phyloP scores from a whole-genome alignment of 2,888 invertebrate genomes.

The Acrobasis consociella region DNA sequence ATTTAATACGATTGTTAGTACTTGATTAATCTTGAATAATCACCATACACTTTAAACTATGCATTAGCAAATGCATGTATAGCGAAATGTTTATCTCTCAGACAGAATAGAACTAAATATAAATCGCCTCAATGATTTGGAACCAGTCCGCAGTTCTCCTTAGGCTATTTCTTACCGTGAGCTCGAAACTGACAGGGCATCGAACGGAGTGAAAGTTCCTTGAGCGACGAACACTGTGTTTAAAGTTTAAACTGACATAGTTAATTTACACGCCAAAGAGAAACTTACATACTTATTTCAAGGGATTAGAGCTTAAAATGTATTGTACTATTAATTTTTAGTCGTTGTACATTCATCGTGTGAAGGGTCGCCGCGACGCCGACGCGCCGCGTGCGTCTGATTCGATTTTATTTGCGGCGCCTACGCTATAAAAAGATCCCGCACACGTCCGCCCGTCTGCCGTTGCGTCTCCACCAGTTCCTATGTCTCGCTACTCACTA shows the following conservation, averaged over 20 bases:
- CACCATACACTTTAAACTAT: not conserved
- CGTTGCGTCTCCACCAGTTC: slow-evolving; percentile 56
- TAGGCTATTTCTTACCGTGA: slow-evolving; percentile 42
- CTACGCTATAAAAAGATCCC: slow-evolving; percentile 67
- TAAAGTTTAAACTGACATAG: slow-evolving; percentile 19
- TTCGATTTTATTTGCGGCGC: slow-evolving; percentile 65
- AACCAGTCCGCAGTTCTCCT: slow-evolving; percentile 44
- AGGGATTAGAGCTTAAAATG: slow-evolving; percentile 20
- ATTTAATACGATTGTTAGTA: not conserved
- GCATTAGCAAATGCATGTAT: not conserved
- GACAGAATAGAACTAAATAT: not conserved
- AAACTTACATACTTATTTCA: not conserved
- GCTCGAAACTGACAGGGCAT: slow-evolving; percentile 44
- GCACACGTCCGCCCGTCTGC: slow-evolving; percentile 58
- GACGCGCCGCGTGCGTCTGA: slow-evolving; percentile 50
- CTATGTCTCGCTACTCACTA: slow-evolving; percentile 24
- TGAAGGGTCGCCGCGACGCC: slow-evolving; percentile 32
- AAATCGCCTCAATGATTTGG: slow-evolving; percentile 36
- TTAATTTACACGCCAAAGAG: slow-evolving; percentile 18
- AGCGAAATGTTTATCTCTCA: not conserved
- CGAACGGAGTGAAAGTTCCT: slow-evolving; percentile 60
- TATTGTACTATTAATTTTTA: slow-evolving; percentile 4
- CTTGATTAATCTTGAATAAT: not conserved
- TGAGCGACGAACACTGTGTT: slow-evolving; percentile 23
- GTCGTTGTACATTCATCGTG: slow-evolving; percentile 2